Evolutionary conservation across 2,113 vertebrate genomes (phyloP), one percentile per base, ranked within the genome.

Genomic region (Bambusicola thoracicus): DNA sequence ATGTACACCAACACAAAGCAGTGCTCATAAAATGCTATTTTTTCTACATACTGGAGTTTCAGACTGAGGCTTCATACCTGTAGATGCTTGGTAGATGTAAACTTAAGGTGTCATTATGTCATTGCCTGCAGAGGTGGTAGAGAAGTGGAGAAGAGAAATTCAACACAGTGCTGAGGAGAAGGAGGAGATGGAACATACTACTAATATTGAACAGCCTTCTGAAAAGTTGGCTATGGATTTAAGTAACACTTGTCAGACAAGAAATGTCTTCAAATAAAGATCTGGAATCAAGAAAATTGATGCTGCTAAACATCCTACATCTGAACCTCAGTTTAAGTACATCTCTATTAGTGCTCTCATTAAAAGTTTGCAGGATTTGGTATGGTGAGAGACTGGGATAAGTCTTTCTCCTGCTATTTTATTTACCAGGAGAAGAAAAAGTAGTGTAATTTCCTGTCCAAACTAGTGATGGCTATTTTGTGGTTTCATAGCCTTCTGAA

Each of bases 1-100:
- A 79, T 5, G 36, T 17, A 75, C 1, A 75, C 4, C 21, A 61
- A 66, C 11, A 11, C 0, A 0, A 94, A 82, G 16, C 5, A 73
- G 18, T 0, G 0, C 21, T 65, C 0, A 0, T 56, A 24, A 91
- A 89, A 89, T 53, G 13, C 5, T 63, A 8, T 19, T 89, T 85
- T 77, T 87, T 55, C 41, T 53, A 32, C 12, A 6, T 53, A 43
- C 0, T 78, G 14, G 11, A 80, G 36, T 82, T 87, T 85, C 55
- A 92, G n/a, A 80, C 9, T 48, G 69, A 76, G 53, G 22, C 11
- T 87, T 32, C 34, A 65, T 66, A 73, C 8, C 3, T n/a, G 36
- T 56, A 65, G 22, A 29, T 56, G 15, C 21, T 63, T 65, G 36
- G 40, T 43, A 66, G 62, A 43, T 65, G 21, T 44, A 82, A 16